phyloP scores from a whole-genome alignment of 2,888 invertebrate genomes.

The Salpingus planirostris region DNA sequence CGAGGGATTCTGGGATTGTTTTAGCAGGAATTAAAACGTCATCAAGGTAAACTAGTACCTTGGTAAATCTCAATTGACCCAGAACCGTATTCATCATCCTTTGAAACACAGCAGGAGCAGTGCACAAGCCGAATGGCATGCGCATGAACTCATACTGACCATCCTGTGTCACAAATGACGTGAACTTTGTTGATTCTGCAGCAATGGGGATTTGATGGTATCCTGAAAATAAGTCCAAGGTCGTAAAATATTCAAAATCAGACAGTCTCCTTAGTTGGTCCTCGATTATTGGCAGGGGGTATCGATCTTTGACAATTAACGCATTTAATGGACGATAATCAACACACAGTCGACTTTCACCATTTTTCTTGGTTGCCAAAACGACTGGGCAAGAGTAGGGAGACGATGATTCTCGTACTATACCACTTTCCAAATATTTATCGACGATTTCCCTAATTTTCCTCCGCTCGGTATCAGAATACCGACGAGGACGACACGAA shows the following conservation, averaged over 20 bases:
- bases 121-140: background rate
- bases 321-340: too few relatives aligned
- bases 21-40: constrained; percentile 11
- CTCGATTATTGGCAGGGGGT: too few relatives aligned
- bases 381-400: too few relatives aligned
- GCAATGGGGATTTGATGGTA: background rate
- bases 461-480: constrained; percentile 1
- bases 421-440: constrained; percentile 1
- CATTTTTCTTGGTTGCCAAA: too few relatives aligned
- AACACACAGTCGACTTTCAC: too few relatives aligned
- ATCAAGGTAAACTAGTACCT: constrained; percentile 8
- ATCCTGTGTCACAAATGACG: background rate
- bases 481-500: constrained; percentile 1
- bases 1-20: constrained; percentile 6
- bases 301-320: too few relatives aligned
- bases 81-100: background rate
- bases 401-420: constrained; percentile 5
- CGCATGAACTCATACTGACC: background rate
- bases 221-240: background rate
- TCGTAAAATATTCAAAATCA: background rate
- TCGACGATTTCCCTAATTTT: constrained; percentile 2
- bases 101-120: background rate
- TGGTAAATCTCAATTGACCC: background rate
- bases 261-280: too few relatives aligned
- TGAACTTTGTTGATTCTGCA: background rate